Base-by-base conservation (phyloP, 2,797 vertebrate species). In the Macrochelys suwanniensis region DNA sequence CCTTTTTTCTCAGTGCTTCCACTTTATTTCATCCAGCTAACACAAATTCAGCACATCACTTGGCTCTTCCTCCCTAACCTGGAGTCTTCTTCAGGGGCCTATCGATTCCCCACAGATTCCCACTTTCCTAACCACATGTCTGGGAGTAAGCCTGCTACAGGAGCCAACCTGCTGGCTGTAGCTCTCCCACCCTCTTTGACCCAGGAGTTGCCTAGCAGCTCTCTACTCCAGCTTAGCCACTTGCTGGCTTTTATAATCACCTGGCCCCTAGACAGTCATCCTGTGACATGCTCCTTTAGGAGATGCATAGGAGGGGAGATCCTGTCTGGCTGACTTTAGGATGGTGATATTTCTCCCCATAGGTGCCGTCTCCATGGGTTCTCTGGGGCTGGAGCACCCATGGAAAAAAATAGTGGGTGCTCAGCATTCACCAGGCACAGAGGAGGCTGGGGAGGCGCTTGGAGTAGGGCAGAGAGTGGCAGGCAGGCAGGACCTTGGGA, bases 1-100 rank as follows among this genome's bases (percentile, higher is more conserved):
- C 86, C 26, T 59, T 31, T 96, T 96, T 84, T 89, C 90, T 91
- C 87, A 71, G 37, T 95, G 50, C 19, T 56, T 57, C 79, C 87
- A 37, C 80, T 74, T 89, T 96, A 96, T 97, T 97, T 96, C 65
- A 28, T 13, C 12, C 0, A 1, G 1, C 9, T 33, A 37, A 6
- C 4, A 21, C 16, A 61, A n/a, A 17, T n/a, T 80, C 47, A 92
- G 80, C 65, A 94, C 83, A 87, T 45, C 42, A n/a, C 49, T 56
- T 54, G 25, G 15, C 13, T 19, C 28, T 68, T 85, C 68, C 5
- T 33, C 81, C 37, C 59, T 33, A 37, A 17, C 31, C 42, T 13
- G 79, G 71, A 8, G 1, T 6, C 65, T 85, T 88, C 80, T 57
- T 51, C 82, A 1, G 25, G 25, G 50, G 2, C 19, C 31, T 76